These are phyloP conservation scores for Scomber colias DNA, from an alignment of 2,113 vertebrate species.

Conservation along the genomic window DNA sequence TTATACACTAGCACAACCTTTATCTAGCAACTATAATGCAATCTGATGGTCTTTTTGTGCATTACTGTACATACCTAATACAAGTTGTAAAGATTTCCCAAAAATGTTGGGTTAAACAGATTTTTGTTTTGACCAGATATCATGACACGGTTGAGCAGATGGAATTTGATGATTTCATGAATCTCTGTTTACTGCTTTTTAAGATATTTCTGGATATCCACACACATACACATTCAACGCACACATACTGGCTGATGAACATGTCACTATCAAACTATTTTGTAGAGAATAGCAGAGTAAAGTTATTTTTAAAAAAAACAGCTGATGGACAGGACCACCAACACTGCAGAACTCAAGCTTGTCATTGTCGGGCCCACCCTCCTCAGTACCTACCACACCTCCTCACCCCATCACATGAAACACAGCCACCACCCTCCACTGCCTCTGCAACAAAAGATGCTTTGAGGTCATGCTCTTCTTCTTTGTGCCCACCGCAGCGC, in stretches of 20 bases:
- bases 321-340: conserved; percentile 74
- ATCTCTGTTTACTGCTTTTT: too few species aligned
- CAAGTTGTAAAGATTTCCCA: too few species aligned
- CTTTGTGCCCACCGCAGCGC: conserved; percentile 61
- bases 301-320: conserved; percentile 36
- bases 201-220: background rate
- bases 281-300: background rate
- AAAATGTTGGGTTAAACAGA: too few species aligned
- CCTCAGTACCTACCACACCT: conserved; percentile 69
- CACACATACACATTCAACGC: background rate
- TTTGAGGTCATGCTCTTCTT: conserved; percentile 80
- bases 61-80: too few species aligned
- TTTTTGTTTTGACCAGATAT: too few species aligned
- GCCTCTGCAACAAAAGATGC: conserved; percentile 79
- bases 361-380: conserved; percentile 68
- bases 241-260: conserved; percentile 16
- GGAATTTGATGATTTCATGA: too few species aligned
- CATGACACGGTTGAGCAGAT: too few species aligned
- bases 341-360: conserved; percentile 63
- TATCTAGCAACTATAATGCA: too few species aligned
- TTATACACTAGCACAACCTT: too few species aligned
- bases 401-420: conserved; percentile 75
- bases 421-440: conserved; percentile 68
- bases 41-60: too few species aligned
- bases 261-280: conserved; percentile 18